Conservation (phyloP, 2,113 vertebrate genomes). For the Pachyramphus minor region DNA sequence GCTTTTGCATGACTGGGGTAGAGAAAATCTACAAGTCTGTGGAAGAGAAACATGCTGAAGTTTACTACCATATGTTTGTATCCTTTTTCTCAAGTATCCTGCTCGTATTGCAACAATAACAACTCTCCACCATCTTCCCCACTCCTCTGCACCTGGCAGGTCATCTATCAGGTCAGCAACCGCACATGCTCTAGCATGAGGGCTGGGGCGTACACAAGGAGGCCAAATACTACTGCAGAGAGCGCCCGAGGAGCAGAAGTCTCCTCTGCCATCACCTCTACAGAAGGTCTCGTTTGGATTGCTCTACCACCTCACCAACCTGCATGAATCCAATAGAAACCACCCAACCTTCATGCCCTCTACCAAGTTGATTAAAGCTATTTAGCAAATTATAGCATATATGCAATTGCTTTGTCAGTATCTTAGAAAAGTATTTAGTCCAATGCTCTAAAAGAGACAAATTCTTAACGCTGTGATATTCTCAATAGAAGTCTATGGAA, state of each 20-base stretch:
- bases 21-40: neutral
- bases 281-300: neutral
- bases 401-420: neutral
- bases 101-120: neutral
- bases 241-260: neutral
- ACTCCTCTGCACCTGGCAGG: neutral
- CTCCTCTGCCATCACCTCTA: neutral
- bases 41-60: neutral
- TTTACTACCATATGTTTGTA: neutral
- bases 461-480: neutral
- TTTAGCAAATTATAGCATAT: neutral
- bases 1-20: neutral
- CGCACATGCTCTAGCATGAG: rapidly evolving
- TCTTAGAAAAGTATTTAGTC: neutral
- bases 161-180: neutral
- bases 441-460: neutral
- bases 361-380: neutral
- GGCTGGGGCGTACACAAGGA: neutral
- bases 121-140: neutral
- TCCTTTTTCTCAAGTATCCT: neutral
- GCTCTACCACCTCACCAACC: neutral
- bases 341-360: neutral
- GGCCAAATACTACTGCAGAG: neutral
- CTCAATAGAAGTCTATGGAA: rapidly evolving
- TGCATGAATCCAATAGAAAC: neutral